Conservation (phyloP, 92 coral and sea anemone genomes). For the Heteractis magnifica region DNA sequence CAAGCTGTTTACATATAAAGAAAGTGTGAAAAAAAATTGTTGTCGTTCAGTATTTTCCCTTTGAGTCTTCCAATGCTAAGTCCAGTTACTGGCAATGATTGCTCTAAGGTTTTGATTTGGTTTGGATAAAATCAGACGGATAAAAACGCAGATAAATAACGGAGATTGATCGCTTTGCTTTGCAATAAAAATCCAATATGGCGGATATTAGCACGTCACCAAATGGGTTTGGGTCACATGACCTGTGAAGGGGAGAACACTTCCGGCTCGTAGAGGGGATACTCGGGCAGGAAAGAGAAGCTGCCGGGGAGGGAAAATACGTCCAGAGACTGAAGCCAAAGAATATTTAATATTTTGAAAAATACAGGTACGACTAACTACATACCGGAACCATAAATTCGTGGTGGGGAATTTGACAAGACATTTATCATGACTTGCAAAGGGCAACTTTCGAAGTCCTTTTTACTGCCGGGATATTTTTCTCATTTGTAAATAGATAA, state of each 20-base stretch:
- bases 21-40: slow-evolving; percentile 1
- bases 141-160: background rate
- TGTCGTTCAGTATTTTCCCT: background rate
- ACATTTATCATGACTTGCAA: no score
- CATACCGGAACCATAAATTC: no score
- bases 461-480: no score
- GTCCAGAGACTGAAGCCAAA: no score
- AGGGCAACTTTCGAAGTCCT: no score
- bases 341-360: no score
- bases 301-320: no score
- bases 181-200: slow-evolving; percentile 27
- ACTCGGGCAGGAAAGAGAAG: background rate
- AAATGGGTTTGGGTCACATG: slow-evolving; percentile 13
- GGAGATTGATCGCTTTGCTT: background rate
- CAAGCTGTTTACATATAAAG: slow-evolving; percentile 25
- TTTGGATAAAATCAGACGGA: background rate
- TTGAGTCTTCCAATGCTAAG: background rate
- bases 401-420: no score
- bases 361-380: no score
- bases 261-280: slow-evolving; percentile 4
- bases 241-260: slow-evolving; percentile 2
- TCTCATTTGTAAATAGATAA: no score
- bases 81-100: background rate
- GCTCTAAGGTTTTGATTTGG: background rate
- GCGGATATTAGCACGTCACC: slow-evolving; percentile 35